phyloP scores from a whole-genome alignment of 2,113 vertebrate species.

The Nematolebias whitei region DNA sequence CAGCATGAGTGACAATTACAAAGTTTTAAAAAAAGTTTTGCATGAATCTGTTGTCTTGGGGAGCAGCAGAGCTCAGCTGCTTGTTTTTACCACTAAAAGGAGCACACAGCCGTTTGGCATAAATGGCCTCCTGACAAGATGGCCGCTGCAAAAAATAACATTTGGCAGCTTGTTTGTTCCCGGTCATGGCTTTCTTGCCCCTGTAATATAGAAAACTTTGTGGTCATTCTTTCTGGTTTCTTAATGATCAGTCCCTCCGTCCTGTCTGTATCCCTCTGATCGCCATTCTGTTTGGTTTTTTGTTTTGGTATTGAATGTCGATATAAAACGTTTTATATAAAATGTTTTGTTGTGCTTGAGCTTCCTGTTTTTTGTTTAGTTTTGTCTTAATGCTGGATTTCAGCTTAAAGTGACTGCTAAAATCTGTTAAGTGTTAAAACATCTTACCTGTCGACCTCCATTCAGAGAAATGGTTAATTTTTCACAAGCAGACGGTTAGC shows the following conservation, averaged over 20 bases:
- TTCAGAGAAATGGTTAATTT: too few relatives aligned
- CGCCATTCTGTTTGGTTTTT: constrained; percentile 76
- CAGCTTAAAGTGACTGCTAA: too few relatives aligned
- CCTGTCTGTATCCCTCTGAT: constrained; percentile 70
- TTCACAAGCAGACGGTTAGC: too few relatives aligned
- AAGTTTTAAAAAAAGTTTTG: constrained; percentile 64
- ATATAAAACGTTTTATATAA: constrained; percentile 85
- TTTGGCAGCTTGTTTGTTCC: constrained; percentile 50
- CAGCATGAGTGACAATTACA: constrained; percentile 74
- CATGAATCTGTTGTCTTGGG: constrained; percentile 75
- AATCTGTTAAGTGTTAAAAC: too few relatives aligned
- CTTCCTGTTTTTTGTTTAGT: constrained; percentile 41
- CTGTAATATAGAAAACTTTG: constrained; percentile 77
- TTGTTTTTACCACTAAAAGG: constrained; percentile 57
- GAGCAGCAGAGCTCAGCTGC: constrained; percentile 60
- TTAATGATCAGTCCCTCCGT: constrained; percentile 66
- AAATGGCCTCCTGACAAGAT: constrained; percentile 48
- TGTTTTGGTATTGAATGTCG: constrained; percentile 84
- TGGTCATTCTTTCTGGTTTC: constrained; percentile 74
- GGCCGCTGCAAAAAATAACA: constrained; percentile 40
- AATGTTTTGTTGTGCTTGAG: constrained; percentile 77
- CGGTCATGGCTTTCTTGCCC: constrained; percentile 60
- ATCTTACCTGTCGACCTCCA: too few relatives aligned
- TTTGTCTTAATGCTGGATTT: constrained; percentile 14
- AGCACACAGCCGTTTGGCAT: constrained; percentile 67